phyloP scores from a whole-genome alignment of 1,140 invertebrate genomes.

The Heliconius congener region DNA sequence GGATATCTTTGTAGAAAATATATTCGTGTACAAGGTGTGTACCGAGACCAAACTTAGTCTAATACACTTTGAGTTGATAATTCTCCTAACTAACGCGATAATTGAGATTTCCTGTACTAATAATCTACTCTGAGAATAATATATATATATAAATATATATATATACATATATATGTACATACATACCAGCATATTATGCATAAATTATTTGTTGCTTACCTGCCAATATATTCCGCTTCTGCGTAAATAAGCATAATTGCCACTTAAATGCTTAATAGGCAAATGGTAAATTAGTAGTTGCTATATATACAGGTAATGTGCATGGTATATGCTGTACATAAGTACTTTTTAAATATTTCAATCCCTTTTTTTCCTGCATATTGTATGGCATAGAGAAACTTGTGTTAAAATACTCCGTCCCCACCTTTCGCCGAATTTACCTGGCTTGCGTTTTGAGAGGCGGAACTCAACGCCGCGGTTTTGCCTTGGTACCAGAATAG shows the following conservation, averaged over 20 bases:
- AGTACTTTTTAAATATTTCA: too few relatives aligned
- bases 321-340: not conserved
- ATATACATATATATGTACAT: too few relatives aligned
- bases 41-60: conserved; percentile 47
- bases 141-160: too few relatives aligned
- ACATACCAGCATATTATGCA: not conserved
- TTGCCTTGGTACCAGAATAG: too few relatives aligned
- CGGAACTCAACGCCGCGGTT: too few relatives aligned
- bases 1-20: not conserved
- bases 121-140: not conserved
- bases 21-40: conserved; percentile 3
- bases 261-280: conserved; percentile 9
- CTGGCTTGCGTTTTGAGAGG: too few relatives aligned
- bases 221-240: conserved; percentile 5
- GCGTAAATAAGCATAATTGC: conserved; percentile 8
- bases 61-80: conserved; percentile 41
- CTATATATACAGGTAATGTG: not conserved
- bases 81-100: conserved; percentile 48
- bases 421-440: too few relatives aligned
- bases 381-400: too few relatives aligned
- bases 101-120: conserved; percentile 47
- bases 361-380: too few relatives aligned
- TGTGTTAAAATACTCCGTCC: too few relatives aligned
- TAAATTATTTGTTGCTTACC: conserved; percentile 10
- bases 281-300: not conserved